Base-by-base conservation (phyloP, 2,113 vertebrate genomes). In the Neolamprologus sp. region DNA sequence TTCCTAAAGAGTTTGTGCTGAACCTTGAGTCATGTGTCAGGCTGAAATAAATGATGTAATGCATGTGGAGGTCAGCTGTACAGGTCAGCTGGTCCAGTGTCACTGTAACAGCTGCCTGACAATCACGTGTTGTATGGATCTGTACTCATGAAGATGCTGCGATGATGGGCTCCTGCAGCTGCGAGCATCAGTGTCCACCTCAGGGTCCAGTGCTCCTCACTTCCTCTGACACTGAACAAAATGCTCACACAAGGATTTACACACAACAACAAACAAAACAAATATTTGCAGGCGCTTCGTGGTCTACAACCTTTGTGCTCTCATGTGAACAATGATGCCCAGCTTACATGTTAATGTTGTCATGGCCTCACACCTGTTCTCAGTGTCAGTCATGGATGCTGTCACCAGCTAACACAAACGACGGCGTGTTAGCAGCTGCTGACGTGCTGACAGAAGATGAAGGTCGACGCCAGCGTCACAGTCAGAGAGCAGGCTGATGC, bases 221-320 rank as follows among this genome's bases (percentile, higher is more conserved):
- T 10, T 33, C 17, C 16, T 10, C 16, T 33, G 9, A 17, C 28
- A 2, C 16, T 10, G 9, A 4, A 19, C 17, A 33, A 33, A 33
- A 33, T 33, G 58, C 9, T 19, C 9, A 33, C 28, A 63, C 58
- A 33, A 0, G 0, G 58, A 63, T 4, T 63, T 3, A 19, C 58
- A 19, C 0, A 60, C 57, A 60, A 33, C 30, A 60, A 60, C 13
- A 26, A 55, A 26, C 23, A 55, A 23, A 7, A 55, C 23, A 7
- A 63, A 33, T 19, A 63, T 1, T 63, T 63, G 1, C 58, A 63
- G 9, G 16, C 58, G 0, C 5, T 63, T 19, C 4, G 57, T 60
- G 26, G 14, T 60, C 57, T 17, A 30, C 16, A 60, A 0, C 57
- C 23, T 54, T 54, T 17, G 58, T 63, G 58, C 28, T 35, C 0